These are phyloP conservation scores for Oscheius sp. DNA, from an alignment of 1,140 invertebrate species.

Conservation along the genomic window DNA sequence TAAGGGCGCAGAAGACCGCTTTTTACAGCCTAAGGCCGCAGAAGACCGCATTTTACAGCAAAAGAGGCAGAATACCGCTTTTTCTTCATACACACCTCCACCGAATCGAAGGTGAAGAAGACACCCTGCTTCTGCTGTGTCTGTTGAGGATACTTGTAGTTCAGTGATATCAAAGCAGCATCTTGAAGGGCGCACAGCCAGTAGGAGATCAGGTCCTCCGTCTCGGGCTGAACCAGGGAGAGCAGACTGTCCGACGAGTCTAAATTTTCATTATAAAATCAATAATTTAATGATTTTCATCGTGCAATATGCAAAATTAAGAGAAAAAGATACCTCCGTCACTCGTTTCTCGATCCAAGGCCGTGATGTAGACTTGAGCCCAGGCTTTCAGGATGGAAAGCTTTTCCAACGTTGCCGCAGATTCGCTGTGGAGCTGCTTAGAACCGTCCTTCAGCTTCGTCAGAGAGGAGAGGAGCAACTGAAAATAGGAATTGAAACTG, in stretches of 20 bases:
- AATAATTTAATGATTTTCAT: background rate
- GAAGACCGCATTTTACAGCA: too few species aligned
- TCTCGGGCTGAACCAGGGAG: conserved; percentile 86
- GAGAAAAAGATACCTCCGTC: background rate
- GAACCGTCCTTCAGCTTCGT: conserved; percentile 75
- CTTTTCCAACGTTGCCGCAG: conserved; percentile 89
- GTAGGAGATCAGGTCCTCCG: conserved; percentile 82
- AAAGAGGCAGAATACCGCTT: too few species aligned
- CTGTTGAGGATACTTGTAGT: conserved; percentile 64
- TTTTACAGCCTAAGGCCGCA: too few species aligned
- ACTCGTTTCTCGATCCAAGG: conserved; percentile 73
- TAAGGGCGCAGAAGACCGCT: too few species aligned
- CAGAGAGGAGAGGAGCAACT: conserved; percentile 87
- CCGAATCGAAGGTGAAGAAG: conserved; percentile 93
- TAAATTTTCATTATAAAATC: conserved; percentile 57
- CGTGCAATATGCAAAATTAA: conserved; percentile 2
- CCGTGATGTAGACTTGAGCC: conserved; percentile 89
- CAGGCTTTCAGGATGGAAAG: conserved; percentile 95
- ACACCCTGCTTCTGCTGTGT: conserved; percentile 90
- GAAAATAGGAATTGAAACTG: too few species aligned
- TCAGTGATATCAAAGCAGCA: conserved; percentile 89
- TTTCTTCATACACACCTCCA: too few species aligned
- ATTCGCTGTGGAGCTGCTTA: conserved; percentile 83
- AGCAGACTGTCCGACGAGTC: conserved; percentile 77
- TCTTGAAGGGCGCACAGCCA: conserved; percentile 92